A percentile compares a stretch with the other conserved stretches of the same genome.
Conservation (phyloP, 1,140 invertebrate species). For the Nasonia vitripennis region DNA sequence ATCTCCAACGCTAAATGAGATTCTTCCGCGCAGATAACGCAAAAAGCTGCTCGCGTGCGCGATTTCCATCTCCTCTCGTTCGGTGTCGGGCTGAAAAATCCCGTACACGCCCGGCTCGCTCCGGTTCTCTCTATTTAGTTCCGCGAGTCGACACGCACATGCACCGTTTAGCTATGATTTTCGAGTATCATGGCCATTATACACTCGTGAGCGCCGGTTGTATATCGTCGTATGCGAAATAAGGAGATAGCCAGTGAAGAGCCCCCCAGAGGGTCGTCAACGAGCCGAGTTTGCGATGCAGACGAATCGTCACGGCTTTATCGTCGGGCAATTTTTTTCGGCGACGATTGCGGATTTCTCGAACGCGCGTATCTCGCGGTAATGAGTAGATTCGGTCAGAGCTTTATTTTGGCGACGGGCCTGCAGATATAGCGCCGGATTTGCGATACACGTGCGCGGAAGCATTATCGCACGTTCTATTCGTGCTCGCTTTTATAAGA, state of each 20-base stretch:
- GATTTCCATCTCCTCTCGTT: conserved; percentile 43
- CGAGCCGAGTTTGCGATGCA: background rate
- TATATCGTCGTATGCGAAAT: background rate
- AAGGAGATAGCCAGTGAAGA: background rate
- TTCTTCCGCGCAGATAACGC: conserved; percentile 5
- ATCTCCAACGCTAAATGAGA: conserved; percentile 29
- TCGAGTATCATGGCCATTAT: background rate
- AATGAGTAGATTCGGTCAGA: too few relatives aligned
- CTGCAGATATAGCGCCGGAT: too few relatives aligned
- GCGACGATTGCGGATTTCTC: too few relatives aligned
- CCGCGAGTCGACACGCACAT: background rate
- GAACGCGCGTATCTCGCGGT: too few relatives aligned
- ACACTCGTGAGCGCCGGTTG: conserved; percentile 35
- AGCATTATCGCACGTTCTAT: background rate
- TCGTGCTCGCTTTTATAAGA: background rate
- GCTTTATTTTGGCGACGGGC: too few relatives aligned
- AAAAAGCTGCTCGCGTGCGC: background rate
- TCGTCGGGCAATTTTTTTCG: background rate
- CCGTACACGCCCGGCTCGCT: background rate
- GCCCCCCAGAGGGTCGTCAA: background rate
- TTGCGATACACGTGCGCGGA: too few relatives aligned
- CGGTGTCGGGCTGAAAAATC: background rate
- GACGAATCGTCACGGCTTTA: background rate
- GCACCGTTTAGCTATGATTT: conserved; percentile 21
- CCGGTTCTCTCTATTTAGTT: conserved; percentile 17